These are phyloP conservation scores for Amblyjoppa fuscipennis DNA, from an alignment of 2,888 invertebrate genomes.

Conservation along the genomic window DNA sequence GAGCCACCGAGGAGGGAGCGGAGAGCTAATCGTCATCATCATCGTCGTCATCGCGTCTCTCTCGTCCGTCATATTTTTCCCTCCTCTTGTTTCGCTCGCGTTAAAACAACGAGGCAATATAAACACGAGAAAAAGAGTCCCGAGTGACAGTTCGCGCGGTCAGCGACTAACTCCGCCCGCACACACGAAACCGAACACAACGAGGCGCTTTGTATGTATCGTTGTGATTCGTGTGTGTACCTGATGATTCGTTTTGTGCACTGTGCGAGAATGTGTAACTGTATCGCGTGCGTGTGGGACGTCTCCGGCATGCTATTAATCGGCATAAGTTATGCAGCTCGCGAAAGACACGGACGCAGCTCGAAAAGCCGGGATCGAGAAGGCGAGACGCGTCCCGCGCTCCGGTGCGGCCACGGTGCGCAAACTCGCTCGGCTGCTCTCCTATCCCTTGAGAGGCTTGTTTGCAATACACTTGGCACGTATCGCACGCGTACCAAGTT, in stretches of 20 bases:
- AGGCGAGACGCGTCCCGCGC: constrained; percentile 41
- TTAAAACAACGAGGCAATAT: neutral
- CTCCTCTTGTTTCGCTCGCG: constrained; percentile 17
- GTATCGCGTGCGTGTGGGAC: neutral
- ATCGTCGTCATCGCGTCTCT: constrained; percentile 13
- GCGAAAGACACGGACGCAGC: constrained; percentile 54
- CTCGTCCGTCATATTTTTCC: constrained; percentile 16
- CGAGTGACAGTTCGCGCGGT: neutral
- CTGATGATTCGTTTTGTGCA: neutral
- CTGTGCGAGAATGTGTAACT: neutral
- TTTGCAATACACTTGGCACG: constrained; percentile 69
- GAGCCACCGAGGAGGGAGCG: constrained; percentile 10
- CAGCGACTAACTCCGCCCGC: neutral
- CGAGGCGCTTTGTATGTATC: neutral
- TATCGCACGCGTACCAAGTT: constrained; percentile 70
- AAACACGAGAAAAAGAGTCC: neutral
- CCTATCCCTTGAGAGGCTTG: constrained; percentile 45
- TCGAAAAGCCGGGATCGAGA: constrained; percentile 17
- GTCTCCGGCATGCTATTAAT: constrained; percentile 66
- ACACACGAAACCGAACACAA: constrained; percentile 14
- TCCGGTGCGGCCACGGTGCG: neutral
- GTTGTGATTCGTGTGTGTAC: too few relatives aligned
- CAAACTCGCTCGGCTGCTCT: constrained; percentile 24
- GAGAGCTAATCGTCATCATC: constrained; percentile 26
- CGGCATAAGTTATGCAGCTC: constrained; percentile 77